These are phyloP conservation scores for Epinephelus moara DNA, from an alignment of 2,113 vertebrate species.

Conservation along the genomic window DNA sequence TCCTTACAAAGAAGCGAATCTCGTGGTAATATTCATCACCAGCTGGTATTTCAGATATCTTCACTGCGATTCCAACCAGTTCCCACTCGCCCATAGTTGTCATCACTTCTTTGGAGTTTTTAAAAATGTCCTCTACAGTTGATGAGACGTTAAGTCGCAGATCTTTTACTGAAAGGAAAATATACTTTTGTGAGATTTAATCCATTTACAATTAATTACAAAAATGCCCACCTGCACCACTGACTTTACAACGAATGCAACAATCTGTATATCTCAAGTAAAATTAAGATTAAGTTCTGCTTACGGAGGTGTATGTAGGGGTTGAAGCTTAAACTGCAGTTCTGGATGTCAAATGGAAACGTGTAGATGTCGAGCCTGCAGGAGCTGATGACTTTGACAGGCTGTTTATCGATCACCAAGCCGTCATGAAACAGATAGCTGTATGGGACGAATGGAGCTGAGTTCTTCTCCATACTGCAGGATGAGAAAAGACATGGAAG, in stretches of 20 bases:
- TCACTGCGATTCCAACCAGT: conserved; percentile 58
- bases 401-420: neutral
- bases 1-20: conserved; percentile 57
- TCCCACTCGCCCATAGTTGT: conserved; percentile 82
- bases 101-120: conserved; percentile 28
- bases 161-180: conserved; percentile 15
- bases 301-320: conserved; percentile 49
- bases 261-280: too few relatives aligned
- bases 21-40: rapidly evolving
- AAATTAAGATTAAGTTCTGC: neutral
- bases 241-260: neutral
- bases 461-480: conserved; percentile 69
- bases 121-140: neutral
- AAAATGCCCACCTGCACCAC: neutral
- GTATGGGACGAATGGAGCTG: conserved; percentile 47
- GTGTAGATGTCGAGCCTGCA: conserved; percentile 67
- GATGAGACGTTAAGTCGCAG: rapidly evolving
- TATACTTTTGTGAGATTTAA: neutral
- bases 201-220: neutral
- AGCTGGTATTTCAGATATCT: neutral
- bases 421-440: conserved; percentile 40
- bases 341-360: conserved; percentile 75
- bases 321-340: conserved; percentile 65
- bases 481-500: neutral
- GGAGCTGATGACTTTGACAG: conserved; percentile 68